A percentile compares a stretch with the other conserved stretches of the same genome.
These are phyloP conservation scores for Leptura quadrifasciata DNA, from an alignment of 2,888 invertebrate genomes.

Conservation along the genomic window DNA sequence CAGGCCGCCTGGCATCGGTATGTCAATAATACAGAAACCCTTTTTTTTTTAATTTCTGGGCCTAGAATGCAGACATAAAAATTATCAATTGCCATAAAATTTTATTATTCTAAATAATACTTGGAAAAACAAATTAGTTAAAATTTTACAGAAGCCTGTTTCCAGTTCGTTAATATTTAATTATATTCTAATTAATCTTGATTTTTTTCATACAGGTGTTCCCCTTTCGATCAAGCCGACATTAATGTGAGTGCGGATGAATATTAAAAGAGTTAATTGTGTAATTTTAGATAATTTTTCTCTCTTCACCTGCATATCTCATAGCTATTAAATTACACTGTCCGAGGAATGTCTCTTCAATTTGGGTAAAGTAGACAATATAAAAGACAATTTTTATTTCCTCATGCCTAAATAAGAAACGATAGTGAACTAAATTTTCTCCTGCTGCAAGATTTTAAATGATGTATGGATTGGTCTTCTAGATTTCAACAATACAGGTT, in stretches of 20 bases:
- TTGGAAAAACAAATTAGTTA: constrained; percentile 23
- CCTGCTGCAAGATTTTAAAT: too few species aligned
- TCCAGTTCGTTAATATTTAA: constrained; percentile 19
- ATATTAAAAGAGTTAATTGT: neutral
- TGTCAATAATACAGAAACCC: neutral
- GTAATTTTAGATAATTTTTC: neutral
- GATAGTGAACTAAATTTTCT: too few species aligned
- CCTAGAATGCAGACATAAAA: constrained; percentile 13
- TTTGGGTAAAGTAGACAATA: neutral
- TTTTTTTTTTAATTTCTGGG: neutral
- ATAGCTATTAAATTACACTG: neutral
- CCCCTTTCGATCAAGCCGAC: neutral
- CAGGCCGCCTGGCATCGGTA: neutral
- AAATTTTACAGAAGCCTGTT: constrained; percentile 19
- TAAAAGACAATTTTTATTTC: too few species aligned
- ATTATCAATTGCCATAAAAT: constrained; percentile 15
- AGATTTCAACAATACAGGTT: too few species aligned
- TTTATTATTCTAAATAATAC: constrained; percentile 18
- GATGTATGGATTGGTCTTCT: too few species aligned
- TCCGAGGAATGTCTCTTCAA: neutral
- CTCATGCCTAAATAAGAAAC: too few species aligned
- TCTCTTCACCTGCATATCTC: neutral
- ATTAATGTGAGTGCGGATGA: neutral
- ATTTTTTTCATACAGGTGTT: constrained; percentile 22
- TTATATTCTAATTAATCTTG: constrained; percentile 23